Percentiles rank a stretch among this genome's conserved stretches.
phyloP scores from a whole-genome alignment of 2,888 invertebrate species.

The Patella depressa region DNA sequence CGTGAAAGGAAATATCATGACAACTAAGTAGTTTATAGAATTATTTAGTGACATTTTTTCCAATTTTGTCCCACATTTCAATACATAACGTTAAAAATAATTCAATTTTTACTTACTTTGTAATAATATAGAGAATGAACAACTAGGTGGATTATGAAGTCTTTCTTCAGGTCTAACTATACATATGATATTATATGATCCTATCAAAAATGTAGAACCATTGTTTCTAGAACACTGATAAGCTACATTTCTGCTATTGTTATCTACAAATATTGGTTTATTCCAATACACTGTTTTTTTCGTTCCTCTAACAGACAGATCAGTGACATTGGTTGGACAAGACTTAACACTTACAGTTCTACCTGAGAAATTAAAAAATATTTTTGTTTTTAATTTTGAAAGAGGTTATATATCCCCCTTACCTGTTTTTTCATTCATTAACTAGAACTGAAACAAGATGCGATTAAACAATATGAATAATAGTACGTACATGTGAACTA shows the following conservation, averaged over 20 bases:
- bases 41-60: neutral
- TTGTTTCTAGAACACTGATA: constrained; percentile 36
- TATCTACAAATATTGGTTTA: constrained; percentile 38
- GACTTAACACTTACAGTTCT: constrained; percentile 26
- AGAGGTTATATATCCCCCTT: no score
- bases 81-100: neutral
- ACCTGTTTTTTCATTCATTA: no score
- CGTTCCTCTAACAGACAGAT: constrained; percentile 24
- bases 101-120: constrained; percentile 29
- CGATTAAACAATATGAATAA: no score
- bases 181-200: constrained; percentile 38
- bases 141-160: constrained; percentile 21
- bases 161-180: constrained; percentile 24
- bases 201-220: constrained; percentile 35
- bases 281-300: constrained; percentile 34
- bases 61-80: no score
- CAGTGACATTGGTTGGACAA: constrained; percentile 35
- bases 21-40: neutral
- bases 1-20: no score
- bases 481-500: no score
- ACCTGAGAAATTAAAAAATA: constrained; percentile 25
- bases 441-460: no score
- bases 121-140: constrained; percentile 39
- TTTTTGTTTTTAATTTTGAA: no score
- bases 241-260: constrained; percentile 29